phyloP scores from a whole-genome alignment of 2,888 invertebrate species.

The Pogonocherus hispidulus region DNA sequence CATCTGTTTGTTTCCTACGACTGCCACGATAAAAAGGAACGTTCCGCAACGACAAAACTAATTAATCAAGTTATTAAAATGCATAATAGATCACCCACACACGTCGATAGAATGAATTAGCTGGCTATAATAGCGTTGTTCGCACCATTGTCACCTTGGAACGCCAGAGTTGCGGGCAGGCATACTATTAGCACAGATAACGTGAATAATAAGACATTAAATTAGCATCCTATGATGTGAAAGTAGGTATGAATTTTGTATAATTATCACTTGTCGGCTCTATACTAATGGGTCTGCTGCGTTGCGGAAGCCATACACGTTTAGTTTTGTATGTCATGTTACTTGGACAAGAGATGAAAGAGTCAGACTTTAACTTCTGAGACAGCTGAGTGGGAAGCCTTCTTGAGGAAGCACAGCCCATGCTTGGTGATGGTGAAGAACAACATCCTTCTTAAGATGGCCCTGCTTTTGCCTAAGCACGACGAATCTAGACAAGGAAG shows the following conservation, averaged over 20 bases:
- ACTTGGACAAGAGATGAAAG: no score
- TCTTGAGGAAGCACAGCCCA: no score
- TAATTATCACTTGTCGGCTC: slow-evolving; percentile 31
- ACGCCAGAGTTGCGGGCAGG: slow-evolving; percentile 12
- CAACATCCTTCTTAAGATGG: no score
- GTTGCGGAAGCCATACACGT: not conserved
- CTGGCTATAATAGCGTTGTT: slow-evolving; percentile 16
- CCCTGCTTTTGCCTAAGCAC: no score
- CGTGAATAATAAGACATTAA: slow-evolving; percentile 43
- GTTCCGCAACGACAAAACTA: not conserved
- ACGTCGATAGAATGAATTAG: slow-evolving; percentile 9
- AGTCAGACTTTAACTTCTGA: no score
- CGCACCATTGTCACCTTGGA: slow-evolving; percentile 15
- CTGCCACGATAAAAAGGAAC: not conserved
- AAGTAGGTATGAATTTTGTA: slow-evolving; percentile 33
- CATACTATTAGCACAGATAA: slow-evolving; percentile 43
- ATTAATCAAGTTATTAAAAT: slow-evolving; percentile 15
- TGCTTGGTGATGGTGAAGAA: no score
- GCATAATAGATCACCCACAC: slow-evolving; percentile 21
- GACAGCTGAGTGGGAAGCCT: no score
- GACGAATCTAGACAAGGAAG: no score
- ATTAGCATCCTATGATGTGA: slow-evolving; percentile 40
- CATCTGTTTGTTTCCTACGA: not conserved
- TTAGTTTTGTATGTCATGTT: not conserved
- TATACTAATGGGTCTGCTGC: not conserved